Evolutionary conservation across 2,888 invertebrate species (phyloP).

Genomic region (Tortrix viridana): DNA sequence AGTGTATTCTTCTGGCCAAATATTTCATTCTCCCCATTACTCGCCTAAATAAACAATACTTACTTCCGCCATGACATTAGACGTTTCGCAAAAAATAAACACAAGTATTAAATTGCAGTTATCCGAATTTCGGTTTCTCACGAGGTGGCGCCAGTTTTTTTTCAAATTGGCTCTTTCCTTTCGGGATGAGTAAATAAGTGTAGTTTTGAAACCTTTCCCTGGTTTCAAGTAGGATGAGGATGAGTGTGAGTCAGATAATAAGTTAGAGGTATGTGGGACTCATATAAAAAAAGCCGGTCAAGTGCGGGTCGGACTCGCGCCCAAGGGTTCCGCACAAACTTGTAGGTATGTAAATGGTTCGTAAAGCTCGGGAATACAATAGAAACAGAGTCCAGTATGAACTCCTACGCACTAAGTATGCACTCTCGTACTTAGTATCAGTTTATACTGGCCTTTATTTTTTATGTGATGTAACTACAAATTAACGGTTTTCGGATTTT

Average conservation of each 20-base stretch:
- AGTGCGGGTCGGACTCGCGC: too few species aligned
- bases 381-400: too few species aligned
- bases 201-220: constrained; percentile 28
- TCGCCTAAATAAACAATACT: constrained; percentile 71
- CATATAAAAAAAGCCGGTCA: too few species aligned
- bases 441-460: too few species aligned
- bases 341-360: too few species aligned
- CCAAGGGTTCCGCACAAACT: too few species aligned
- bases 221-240: constrained; percentile 1
- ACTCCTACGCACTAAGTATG: too few species aligned
- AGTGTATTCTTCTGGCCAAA: constrained; percentile 65
- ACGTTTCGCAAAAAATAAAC: constrained; percentile 68
- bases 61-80: constrained; percentile 74
- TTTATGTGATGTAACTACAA: too few species aligned
- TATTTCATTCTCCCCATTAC: constrained; percentile 68
- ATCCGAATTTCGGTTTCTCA: constrained; percentile 55
- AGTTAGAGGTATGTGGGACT: neutral
- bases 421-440: too few species aligned
- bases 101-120: constrained; percentile 70
- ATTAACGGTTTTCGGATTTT: too few species aligned
- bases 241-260: constrained; percentile 3
- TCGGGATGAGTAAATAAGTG: constrained; percentile 30
- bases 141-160: constrained; percentile 69
- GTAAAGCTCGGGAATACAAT: too few species aligned
- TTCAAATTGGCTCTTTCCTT: constrained; percentile 47